A percentile compares a stretch with the other conserved stretches of the same genome.
Evolutionary conservation across 2,888 invertebrate genomes (phyloP).

Genomic region (Drosophila mayaguana): DNA sequence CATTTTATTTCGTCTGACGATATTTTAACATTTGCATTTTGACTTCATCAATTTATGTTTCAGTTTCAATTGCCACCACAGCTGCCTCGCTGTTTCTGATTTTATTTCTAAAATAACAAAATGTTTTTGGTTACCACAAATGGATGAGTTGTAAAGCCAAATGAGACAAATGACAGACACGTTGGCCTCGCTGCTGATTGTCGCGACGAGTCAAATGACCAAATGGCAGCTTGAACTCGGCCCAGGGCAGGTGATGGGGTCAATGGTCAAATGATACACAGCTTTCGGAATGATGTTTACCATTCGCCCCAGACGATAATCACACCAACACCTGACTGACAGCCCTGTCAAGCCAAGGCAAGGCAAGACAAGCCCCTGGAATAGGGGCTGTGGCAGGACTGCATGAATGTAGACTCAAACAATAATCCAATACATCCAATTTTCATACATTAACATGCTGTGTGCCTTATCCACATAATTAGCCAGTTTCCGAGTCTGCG

Average conservation of each 20-base stretch:
- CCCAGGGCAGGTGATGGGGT: slow-evolving; percentile 5
- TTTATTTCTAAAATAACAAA: not conserved
- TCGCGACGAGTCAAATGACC: slow-evolving; percentile 41
- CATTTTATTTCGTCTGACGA: not conserved
- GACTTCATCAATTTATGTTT: slow-evolving; percentile 30
- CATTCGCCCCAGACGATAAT: slow-evolving; percentile 51
- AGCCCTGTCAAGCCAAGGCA: slow-evolving; percentile 17
- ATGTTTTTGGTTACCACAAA: slow-evolving; percentile 5
- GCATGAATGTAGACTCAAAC: slow-evolving; percentile 1
- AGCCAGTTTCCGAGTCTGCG: not conserved
- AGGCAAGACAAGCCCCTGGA: not conserved
- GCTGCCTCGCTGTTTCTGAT: not conserved
- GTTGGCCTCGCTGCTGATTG: slow-evolving; percentile 43
- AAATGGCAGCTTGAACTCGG: slow-evolving; percentile 47
- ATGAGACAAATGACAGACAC: slow-evolving; percentile 4
- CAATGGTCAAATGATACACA: slow-evolving; percentile 6
- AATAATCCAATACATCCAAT: slow-evolving; percentile 12
- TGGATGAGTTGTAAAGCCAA: slow-evolving; percentile 20
- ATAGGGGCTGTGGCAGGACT: not conserved
- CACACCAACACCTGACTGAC: slow-evolving; percentile 63
- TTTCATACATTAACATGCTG: slow-evolving; percentile 32
- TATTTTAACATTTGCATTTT: slow-evolving; percentile 37
- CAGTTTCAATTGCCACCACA: slow-evolving; percentile 10
- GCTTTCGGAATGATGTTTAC: slow-evolving; percentile 7
- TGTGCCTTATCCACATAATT: slow-evolving; percentile 23